Base-by-base conservation (phyloP, 2,797 vertebrate species). In the Manis javanica region DNA sequence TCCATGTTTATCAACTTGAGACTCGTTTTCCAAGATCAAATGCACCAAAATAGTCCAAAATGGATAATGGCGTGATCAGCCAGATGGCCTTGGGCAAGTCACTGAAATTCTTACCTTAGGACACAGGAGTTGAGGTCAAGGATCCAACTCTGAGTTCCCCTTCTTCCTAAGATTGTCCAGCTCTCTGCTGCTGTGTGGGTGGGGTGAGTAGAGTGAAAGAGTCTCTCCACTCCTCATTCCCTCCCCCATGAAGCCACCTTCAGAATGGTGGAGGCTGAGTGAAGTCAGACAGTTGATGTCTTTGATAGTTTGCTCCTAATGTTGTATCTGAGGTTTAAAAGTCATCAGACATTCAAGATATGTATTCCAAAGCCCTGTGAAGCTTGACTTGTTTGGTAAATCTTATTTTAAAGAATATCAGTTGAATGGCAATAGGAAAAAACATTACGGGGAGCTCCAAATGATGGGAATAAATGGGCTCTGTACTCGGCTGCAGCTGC, bases 401-500 rank as follows among this genome's bases (percentile, higher is more conserved):
- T 77, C 79, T 79, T 81, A 51, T 23, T 1, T 61, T 68, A 39
- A 75, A 96, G 49, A 75, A 95, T 79, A 92, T 90, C 96, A 91
- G 37, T 94, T 61, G 90, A 96, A 87, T 94, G 82, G 90, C 61
- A 84, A 72, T 51, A 96, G 34, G 61, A 71, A 91, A 78, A 95
- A 91, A 42, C 87, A 97, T 93, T 95, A 96, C 83, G 98, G 97
- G 97, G 98, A 98, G 96, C 97, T 98, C 82, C 96, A 97, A 97
- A 96, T 98, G 97, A 97, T 93, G 97, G 59, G 97, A 97, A 95
- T 85, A 94, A 94, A 98, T 96, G 96, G 82, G 83, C 96, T 98
- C 97, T 97, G 74, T 75, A 29, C 83, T 97, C 97, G 94, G 94
- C 95, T 98, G 84, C 98, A 98, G 98, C 98, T 98, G 98, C 98